Base-by-base conservation (phyloP, 1,140 invertebrate genomes). In the Hyphantria cunea region DNA sequence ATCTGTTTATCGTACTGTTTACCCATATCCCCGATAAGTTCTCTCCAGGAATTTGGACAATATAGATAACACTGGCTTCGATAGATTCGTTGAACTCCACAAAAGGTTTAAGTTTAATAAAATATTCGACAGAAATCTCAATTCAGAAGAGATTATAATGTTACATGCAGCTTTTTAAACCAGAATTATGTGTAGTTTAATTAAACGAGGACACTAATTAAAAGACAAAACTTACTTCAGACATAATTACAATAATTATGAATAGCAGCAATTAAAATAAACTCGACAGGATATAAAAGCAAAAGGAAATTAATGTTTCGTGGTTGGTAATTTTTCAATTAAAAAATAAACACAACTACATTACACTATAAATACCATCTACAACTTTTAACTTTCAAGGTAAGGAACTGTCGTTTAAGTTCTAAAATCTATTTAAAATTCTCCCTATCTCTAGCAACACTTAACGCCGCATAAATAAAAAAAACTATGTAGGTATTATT, bases 301-400 rank as follows among this genome's bases (percentile, higher is more conserved):
- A 44, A 44, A 12, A 44, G 41, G n/a, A 44, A 13, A 14, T 1
- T 14, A 44, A 44, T 7, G 3, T 12, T 44, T 44, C 7, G 8
- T 37, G 8, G 34, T 10, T 12, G 42, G 10, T 55, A n/a, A n/a
- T 1, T 45, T 14, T 32, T n/a, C 12, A 10, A 45, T 31, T 17
- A 14, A 33, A 33, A 33, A 6, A 48, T 0, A 17, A 25, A 17
- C 6, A 48, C 0, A 17, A 15, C 17, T 48, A 2, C 13, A 25
- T 48, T 15, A 39, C 13, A 59, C 44, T 32, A 44, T 17, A 41
- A 17, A 44, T 42, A 50, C 50, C 56, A n/a, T 39, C 37, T 12
- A 49, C 34, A 49, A 48, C 54, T 48, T 59, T 59, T 39, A 60
- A 60, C 56, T 60, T 51, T 60, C 56, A 60, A 60, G 56, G 56